Evolutionary conservation across 2,888 invertebrate genomes (phyloP), one percentile per base, ranked within the genome.

Genomic region (Trissolcus japonicus): DNA sequence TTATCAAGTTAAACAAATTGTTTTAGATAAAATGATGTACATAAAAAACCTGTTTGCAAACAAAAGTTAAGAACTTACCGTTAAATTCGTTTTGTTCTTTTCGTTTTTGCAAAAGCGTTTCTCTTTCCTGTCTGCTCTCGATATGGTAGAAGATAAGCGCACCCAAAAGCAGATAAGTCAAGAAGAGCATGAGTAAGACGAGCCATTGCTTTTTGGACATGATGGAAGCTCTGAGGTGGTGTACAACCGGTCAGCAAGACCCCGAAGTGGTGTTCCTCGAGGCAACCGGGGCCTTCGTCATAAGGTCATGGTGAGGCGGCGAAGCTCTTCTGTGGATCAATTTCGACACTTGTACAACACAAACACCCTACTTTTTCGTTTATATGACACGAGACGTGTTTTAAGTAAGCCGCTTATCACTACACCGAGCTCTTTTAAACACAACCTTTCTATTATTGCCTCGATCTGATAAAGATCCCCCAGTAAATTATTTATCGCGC

Each of bases 81-180:
- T 93, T 92, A 84, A 95, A 94, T 89, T 92, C 92, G 83, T 92
- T 91, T 84, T 93, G 91, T 88, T 93, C 93, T 81, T 91, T 89
- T 82, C 91, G 91, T 68, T 93, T 92, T 81, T 91, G 90, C 61
- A 90, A 90, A 57, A 93, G 91, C 79, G 92, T 90, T 77, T 91
- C 90, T 59, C 91, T 89, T 89, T 96, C 96, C 83, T 94, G 89
- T 40, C 92, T 92, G 84, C 94, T 93, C 90, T 96, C 96, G 82
- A 96, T 94, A 85, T 93, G 93, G 90, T 95, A 95, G 89, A 96
- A 96, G 82, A 96, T 94, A 79, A 93, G 93, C n/a, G 96, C 96
- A 9, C 96, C 96, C 74, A 96, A 92, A 83, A 95, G 90, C 80
- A 95, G 90, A 86, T 95, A 95, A 74, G 93, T 92, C 73, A 95